phyloP scores from a whole-genome alignment of 2,797 vertebrate species.

The Falco novaeseelandiae region DNA sequence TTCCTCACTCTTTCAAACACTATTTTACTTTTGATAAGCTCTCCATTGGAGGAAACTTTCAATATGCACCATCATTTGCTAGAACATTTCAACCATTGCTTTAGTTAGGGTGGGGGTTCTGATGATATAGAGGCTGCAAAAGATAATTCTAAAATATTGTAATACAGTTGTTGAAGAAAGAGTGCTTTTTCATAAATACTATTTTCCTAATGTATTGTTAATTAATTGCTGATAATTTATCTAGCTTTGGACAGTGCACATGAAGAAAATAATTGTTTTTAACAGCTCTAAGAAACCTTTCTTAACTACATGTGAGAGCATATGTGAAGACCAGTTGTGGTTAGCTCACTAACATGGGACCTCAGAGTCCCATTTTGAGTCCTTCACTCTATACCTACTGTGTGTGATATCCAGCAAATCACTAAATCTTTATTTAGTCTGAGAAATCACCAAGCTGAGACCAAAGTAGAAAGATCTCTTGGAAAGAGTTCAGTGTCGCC shows the following conservation, averaged over 20 bases:
- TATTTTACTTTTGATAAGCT: neutral
- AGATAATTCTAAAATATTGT: neutral
- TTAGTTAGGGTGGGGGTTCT: neutral
- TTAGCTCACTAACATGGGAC: neutral
- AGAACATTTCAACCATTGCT: neutral
- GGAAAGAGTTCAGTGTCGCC: neutral
- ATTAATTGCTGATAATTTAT: neutral
- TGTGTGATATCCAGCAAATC: neutral
- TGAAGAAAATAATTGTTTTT: neutral
- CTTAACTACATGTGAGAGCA: neutral
- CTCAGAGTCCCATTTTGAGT: neutral
- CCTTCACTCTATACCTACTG: neutral
- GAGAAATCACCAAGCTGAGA: neutral
- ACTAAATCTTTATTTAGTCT: neutral
- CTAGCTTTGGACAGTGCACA: neutral
- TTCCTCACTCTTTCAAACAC: neutral
- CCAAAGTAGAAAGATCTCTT: neutral
- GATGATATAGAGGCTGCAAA: neutral
- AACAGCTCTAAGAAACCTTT: neutral
- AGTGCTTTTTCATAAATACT: neutral
- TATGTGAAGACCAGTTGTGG: neutral
- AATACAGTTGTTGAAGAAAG: neutral
- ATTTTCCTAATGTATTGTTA: neutral
- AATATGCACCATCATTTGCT: neutral
- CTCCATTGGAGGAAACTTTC: neutral